Conservation (phyloP, 2,888 invertebrate species). For the Pteria penguin region DNA sequence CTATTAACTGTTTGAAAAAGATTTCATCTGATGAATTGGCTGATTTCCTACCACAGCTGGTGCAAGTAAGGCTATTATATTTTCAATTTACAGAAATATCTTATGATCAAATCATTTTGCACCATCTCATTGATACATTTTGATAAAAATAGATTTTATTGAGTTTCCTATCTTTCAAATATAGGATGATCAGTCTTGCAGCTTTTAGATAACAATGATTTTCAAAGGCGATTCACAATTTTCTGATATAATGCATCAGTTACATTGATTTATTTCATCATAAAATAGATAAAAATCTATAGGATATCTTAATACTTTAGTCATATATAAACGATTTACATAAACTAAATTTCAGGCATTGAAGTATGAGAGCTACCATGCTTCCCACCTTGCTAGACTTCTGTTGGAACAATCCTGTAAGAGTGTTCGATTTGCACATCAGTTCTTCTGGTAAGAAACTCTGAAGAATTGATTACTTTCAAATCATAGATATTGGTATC, state of each 20-base stretch:
- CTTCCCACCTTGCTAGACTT: slow-evolving; percentile 91
- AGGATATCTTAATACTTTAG: no score
- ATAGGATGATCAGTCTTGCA: no score
- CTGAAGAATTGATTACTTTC: no score
- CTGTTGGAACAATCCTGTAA: slow-evolving; percentile 90
- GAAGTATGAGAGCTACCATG: slow-evolving; percentile 91
- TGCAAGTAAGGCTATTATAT: slow-evolving; percentile 85
- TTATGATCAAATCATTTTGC: background rate
- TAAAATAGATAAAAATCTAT: no score
- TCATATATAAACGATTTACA: no score
- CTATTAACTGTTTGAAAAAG: slow-evolving; percentile 89
- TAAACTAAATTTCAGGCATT: no score
- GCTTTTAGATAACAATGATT: no score
- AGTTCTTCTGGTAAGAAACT: slow-evolving; percentile 90
- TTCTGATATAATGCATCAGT: no score
- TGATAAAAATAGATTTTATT: slow-evolving; percentile 1
- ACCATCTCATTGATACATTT: background rate
- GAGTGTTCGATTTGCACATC: slow-evolving; percentile 95
- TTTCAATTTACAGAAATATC: background rate
- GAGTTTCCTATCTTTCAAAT: no score
- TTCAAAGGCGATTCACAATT: no score
- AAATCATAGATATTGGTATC: no score
- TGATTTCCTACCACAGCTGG: slow-evolving; percentile 94
- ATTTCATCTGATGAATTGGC: slow-evolving; percentile 93
- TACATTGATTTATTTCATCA: no score